phyloP scores from a whole-genome alignment of 1,140 invertebrate genomes.

The Danaus plexippus region DNA sequence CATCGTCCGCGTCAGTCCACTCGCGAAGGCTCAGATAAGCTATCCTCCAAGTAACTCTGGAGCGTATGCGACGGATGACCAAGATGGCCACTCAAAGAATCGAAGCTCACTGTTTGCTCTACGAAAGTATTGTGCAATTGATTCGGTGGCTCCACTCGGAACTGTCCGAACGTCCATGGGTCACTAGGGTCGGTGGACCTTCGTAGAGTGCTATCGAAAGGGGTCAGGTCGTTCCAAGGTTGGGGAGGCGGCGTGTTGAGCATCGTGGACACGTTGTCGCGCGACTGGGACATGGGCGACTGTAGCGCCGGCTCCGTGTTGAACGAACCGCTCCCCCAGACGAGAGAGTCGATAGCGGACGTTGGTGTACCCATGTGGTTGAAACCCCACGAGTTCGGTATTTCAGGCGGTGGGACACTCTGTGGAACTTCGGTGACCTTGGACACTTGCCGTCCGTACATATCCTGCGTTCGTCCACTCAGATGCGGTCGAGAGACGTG shows the following conservation, averaged over 20 bases:
- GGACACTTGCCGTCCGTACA: conserved; percentile 38
- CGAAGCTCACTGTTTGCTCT: conserved; percentile 52
- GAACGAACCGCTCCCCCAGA: conserved; percentile 43
- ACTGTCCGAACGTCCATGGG: conserved; percentile 54
- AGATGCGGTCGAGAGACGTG: conserved; percentile 30
- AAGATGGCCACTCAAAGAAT: conserved; percentile 42
- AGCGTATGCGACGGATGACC: conserved; percentile 36
- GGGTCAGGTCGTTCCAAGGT: conserved; percentile 36
- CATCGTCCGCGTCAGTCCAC: conserved; percentile 47
- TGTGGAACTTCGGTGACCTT: conserved; percentile 42
- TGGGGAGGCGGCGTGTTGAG: conserved; percentile 45
- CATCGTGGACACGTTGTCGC: conserved; percentile 35
- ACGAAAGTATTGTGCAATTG: conserved; percentile 52
- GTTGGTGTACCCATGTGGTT: conserved; percentile 30
- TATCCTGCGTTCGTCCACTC: conserved; percentile 35
- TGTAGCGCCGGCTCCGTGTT: conserved; percentile 29
- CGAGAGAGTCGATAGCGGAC: conserved; percentile 45
- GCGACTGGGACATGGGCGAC: conserved; percentile 15
- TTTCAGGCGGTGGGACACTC: conserved; percentile 32
- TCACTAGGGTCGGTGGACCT: conserved; percentile 37
- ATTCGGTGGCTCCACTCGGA: conserved; percentile 49
- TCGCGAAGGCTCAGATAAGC: conserved; percentile 49
- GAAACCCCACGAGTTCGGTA: conserved; percentile 44
- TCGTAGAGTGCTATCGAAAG: conserved; percentile 37
- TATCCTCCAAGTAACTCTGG: conserved; percentile 51